Evolutionary conservation across 2,888 invertebrate genomes (phyloP).

Genomic region (Sarcophaga variegata): DNA sequence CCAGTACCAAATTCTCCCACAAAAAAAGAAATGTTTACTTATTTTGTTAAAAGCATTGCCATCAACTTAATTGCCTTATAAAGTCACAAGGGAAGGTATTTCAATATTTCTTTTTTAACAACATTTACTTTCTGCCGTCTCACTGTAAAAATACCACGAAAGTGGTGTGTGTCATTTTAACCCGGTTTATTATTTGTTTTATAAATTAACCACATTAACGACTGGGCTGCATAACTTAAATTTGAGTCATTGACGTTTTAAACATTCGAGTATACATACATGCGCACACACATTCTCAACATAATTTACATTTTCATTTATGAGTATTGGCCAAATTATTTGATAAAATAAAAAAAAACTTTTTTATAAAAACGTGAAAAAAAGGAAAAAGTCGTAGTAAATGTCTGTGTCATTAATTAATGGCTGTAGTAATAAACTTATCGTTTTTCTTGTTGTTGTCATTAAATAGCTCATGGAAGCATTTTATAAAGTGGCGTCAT

Average conservation of each 20-base stretch:
- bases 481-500: slow-evolving; percentile 43
- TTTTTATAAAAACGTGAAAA: neutral
- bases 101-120: neutral
- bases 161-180: slow-evolving; percentile 17
- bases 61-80: no score
- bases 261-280: slow-evolving; percentile 18
- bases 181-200: slow-evolving; percentile 17
- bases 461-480: slow-evolving; percentile 25
- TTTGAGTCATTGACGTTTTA: slow-evolving; percentile 52
- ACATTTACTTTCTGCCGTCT: neutral
- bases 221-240: slow-evolving; percentile 27
- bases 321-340: slow-evolving; percentile 15
- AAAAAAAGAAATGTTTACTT: no score
- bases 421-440: slow-evolving; percentile 5
- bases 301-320: neutral
- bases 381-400: neutral
- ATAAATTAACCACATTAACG: slow-evolving; percentile 1
- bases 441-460: slow-evolving; percentile 6
- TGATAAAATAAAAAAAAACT: slow-evolving; percentile 1
- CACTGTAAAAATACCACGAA: neutral
- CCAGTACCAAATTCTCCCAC: no score
- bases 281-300: neutral
- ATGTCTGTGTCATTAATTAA: slow-evolving; percentile 32
- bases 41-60: no score
- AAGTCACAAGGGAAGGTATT: no score